Percentiles rank a stretch among this genome's conserved stretches.
These are phyloP conservation scores for Lithophane socia DNA, from an alignment of 2,888 invertebrate genomes.

Conservation along the genomic window DNA sequence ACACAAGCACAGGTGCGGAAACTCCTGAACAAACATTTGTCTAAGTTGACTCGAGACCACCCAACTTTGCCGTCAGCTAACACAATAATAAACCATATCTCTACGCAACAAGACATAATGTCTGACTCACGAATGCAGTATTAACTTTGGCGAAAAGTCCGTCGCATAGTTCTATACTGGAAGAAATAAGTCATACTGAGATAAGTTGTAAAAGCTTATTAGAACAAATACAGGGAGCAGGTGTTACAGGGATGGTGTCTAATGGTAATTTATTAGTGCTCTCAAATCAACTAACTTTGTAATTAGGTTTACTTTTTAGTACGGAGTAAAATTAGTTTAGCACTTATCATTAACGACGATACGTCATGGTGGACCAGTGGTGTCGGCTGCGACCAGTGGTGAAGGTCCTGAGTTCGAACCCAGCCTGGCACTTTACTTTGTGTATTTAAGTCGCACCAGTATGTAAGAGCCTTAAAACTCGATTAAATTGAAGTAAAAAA, in stretches of 20 bases:
- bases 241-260: constrained; percentile 34
- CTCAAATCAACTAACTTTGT: constrained; percentile 10
- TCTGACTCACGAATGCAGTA: constrained; percentile 31
- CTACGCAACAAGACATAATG: constrained; percentile 54
- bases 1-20: constrained; percentile 76
- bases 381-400: too few relatives aligned
- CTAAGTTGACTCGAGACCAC: constrained; percentile 72
- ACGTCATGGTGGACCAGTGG: too few relatives aligned
- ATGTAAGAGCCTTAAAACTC: too few relatives aligned
- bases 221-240: constrained; percentile 61
- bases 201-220: constrained; percentile 66
- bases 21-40: constrained; percentile 78
- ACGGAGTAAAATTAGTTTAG: too few relatives aligned
- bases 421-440: too few relatives aligned
- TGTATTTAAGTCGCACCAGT: too few relatives aligned
- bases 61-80: constrained; percentile 59
- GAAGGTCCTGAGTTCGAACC: too few relatives aligned
- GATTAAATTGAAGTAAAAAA: neutral
- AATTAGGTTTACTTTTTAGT: constrained; percentile 2
- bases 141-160: constrained; percentile 57
- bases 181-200: constrained; percentile 67
- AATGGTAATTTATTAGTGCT: constrained; percentile 33
- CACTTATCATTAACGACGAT: neutral
- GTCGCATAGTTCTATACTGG: constrained; percentile 65
- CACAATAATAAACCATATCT: constrained; percentile 59